Conservation (phyloP, 2,888 invertebrate species). For the Podabrus alpinus region DNA sequence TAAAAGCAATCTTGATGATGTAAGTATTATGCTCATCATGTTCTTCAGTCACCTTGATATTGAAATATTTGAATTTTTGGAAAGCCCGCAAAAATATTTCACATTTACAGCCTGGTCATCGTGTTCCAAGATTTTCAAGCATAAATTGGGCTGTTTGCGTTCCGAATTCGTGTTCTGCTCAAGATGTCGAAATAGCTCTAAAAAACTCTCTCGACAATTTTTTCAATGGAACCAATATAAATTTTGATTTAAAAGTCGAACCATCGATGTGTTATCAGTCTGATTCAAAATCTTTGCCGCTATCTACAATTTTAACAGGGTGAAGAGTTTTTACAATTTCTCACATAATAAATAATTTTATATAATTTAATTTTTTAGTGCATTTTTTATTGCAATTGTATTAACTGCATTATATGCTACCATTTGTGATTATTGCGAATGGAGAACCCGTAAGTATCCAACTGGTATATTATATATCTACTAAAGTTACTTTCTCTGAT, state of each 20-base stretch:
- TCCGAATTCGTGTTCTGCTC: slow-evolving; percentile 63
- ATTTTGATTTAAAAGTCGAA: slow-evolving; percentile 63
- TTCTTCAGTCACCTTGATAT: not conserved
- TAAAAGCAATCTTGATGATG: slow-evolving; percentile 67
- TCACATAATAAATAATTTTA: not conserved
- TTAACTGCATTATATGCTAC: slow-evolving; percentile 44
- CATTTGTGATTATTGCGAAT: slow-evolving; percentile 42
- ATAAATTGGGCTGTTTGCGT: slow-evolving; percentile 72
- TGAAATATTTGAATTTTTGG: slow-evolving; percentile 1
- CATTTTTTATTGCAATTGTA: slow-evolving; percentile 43
- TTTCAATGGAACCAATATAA: slow-evolving; percentile 60
- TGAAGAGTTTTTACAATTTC: slow-evolving; percentile 35
- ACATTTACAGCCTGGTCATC: slow-evolving; percentile 66
- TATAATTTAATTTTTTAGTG: slow-evolving; percentile 39
- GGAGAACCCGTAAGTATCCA: slow-evolving; percentile 46
- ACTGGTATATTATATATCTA: too few species aligned
- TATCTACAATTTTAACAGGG: slow-evolving; percentile 43
- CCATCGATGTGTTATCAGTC: slow-evolving; percentile 65
- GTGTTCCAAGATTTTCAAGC: slow-evolving; percentile 68
- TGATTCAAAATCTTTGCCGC: slow-evolving; percentile 31
- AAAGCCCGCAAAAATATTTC: not conserved
- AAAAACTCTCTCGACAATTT: slow-evolving; percentile 57
- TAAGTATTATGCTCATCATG: slow-evolving; percentile 59
- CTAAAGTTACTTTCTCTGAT: too few species aligned
- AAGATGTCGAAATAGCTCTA: slow-evolving; percentile 64